Evolutionary conservation across 2,797 vertebrate species (phyloP).

Genomic region (Esox lucius): DNA sequence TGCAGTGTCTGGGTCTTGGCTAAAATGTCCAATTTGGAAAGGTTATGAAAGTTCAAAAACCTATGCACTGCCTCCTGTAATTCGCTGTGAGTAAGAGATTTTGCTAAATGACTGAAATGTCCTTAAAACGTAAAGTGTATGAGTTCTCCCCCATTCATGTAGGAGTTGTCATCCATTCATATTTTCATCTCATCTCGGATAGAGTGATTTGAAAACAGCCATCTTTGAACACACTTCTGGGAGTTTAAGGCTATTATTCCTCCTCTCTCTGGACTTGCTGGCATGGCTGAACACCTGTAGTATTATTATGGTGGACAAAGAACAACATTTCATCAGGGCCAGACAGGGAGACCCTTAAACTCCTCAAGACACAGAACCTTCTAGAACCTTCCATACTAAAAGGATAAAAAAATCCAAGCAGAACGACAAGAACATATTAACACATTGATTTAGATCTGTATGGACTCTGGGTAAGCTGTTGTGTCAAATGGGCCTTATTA

Average conservation of each 20-base stretch:
- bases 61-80: too few species aligned
- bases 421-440: too few species aligned
- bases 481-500: not conserved
- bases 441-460: too few species aligned
- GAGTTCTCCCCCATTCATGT: not conserved
- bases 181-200: conserved; percentile 61
- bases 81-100: too few species aligned
- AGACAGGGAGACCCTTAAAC: conserved; percentile 8
- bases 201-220: conserved; percentile 39
- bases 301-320: conserved; percentile 1
- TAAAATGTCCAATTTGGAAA: too few species aligned
- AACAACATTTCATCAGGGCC: conserved; percentile 14
- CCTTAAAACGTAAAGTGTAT: too few species aligned
- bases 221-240: conserved; percentile 53
- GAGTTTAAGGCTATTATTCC: conserved; percentile 1
- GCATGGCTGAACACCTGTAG: not conserved
- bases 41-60: too few species aligned
- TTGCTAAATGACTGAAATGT: not conserved
- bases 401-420: not conserved
- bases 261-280: not conserved
- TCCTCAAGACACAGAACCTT: not conserved
- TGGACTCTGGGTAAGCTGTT: not conserved
- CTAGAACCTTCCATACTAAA: too few species aligned
- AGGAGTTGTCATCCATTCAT: conserved; percentile 66
- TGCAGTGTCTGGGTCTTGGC: too few species aligned